Conservation (phyloP, 2,113 vertebrate genomes). For the Pterocles orientalis region DNA sequence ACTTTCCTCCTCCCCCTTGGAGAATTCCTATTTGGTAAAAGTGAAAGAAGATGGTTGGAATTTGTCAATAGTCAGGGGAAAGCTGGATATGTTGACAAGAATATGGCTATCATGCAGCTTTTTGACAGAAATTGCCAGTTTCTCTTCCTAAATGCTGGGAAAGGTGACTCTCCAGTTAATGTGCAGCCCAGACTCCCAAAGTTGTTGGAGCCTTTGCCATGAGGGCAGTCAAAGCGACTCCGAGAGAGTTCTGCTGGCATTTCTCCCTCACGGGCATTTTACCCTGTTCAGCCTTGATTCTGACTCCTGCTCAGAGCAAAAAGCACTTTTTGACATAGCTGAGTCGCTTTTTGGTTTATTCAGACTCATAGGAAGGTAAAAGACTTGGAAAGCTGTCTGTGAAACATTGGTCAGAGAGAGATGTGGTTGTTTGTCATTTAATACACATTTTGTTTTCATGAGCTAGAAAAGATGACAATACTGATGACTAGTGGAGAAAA, state of each 20-base stretch:
- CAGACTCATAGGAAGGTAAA: not conserved
- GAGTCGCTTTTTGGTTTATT: not conserved
- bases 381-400: not conserved
- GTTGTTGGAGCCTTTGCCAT: not conserved
- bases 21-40: not conserved
- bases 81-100: not conserved
- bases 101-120: not conserved
- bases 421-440: constrained; percentile 25
- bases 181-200: not conserved
- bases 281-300: not conserved
- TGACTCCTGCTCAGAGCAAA: not conserved
- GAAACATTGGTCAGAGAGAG: not conserved
- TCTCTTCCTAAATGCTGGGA: not conserved
- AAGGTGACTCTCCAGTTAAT: fast-evolving
- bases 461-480: constrained; percentile 35
- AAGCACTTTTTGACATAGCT: not conserved
- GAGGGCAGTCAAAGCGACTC: not conserved
- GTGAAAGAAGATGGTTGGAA: not conserved
- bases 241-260: not conserved
- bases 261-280: not conserved
- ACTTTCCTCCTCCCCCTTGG: not conserved
- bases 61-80: not conserved
- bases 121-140: not conserved
- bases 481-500: constrained; percentile 49
- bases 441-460: constrained; percentile 43